Evolutionary conservation across 2,113 vertebrate species (phyloP), one percentile per base, ranked within the genome.

Genomic region (Lonchura striata): DNA sequence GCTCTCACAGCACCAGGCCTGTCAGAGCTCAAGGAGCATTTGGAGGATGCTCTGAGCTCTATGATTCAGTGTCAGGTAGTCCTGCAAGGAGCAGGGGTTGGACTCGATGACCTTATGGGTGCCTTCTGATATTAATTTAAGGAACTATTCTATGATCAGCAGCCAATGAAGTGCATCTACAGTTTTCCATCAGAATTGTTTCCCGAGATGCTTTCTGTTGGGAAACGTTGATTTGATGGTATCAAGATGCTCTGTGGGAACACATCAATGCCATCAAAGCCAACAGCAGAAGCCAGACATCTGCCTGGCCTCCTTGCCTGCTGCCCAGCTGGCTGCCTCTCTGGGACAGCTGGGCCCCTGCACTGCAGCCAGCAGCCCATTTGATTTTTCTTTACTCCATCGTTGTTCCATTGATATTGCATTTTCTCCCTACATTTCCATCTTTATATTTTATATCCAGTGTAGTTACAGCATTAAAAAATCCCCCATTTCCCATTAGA

Each of bases 241-340:
- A 85, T 84, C 56, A 30, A 35, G 86, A 92, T 50, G 74, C 70
- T 72, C 74, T 57, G 78, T 87, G 91, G 95, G 91, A 93, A 60
- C 72, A 12, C 13, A 39, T 79, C 89, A 65, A 10, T 64, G 81
- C 89, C 86, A 94, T 72, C 89, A 87, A 83, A 94, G 86, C 92
- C 2, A 2, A 33, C 77, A 78, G 57, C 74, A 94, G 84, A 91
- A 94, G 91, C 91, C 94, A 95, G 94, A 79, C 81, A 96, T 94
- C 93, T 94, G 94, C 86, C 91, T 19, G 30, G 89, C 82, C 78
- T 72, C 70, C 57, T 53, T 57, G 84, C 83, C 74, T 89, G 95
- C 89, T 95, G 89, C 93, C 89, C 86, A 94, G 60, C 89, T 95
- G 86, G 94, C 88, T 78, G 77, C 46, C 44, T 94, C 74, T 44